These are phyloP conservation scores for Pristionchus japonicus DNA, from an alignment of 2,888 invertebrate genomes.

Conservation along the genomic window DNA sequence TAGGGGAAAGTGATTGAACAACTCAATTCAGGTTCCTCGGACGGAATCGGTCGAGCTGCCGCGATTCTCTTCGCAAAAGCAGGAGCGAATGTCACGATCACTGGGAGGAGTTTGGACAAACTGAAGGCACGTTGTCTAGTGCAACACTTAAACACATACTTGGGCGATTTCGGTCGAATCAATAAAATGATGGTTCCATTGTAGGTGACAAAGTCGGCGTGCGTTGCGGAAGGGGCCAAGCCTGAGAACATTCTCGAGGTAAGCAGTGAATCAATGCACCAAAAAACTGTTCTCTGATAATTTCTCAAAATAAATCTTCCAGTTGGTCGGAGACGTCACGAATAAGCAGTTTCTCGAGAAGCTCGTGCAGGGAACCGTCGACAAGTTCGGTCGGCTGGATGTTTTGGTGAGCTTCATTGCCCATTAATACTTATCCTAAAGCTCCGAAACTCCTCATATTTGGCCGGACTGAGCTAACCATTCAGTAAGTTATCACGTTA, in stretches of 20 bases:
- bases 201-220: not conserved
- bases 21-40: conserved; percentile 16
- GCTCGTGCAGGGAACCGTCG: not conserved
- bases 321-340: not conserved
- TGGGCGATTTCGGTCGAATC: not conserved
- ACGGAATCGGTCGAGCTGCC: conserved; percentile 33
- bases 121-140: not conserved
- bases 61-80: not conserved
- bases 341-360: not conserved
- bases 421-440: no score
- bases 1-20: no score
- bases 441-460: no score
- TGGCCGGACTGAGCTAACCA: no score
- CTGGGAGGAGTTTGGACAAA: not conserved
- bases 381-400: not conserved
- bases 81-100: conserved; percentile 18
- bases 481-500: no score
- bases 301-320: not conserved
- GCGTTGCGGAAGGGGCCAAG: not conserved
- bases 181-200: not conserved
- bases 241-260: not conserved
- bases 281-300: not conserved
- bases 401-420: not conserved
- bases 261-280: not conserved
- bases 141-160: no score